Evolutionary conservation across 2,888 invertebrate species (phyloP).

Genomic region (Chrysolina americana): DNA sequence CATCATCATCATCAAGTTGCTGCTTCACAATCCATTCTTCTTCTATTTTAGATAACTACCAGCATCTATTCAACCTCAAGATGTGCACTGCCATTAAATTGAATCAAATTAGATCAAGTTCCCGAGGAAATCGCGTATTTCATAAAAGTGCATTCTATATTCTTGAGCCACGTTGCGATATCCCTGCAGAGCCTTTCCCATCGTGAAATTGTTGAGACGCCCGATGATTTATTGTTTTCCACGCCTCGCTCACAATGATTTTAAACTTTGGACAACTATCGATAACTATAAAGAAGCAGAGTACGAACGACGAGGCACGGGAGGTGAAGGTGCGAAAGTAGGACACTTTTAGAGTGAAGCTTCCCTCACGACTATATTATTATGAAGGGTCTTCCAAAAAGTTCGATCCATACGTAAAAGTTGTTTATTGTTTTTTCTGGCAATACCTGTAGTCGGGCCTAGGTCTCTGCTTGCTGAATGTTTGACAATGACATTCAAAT

Average conservation of each 20-base stretch:
- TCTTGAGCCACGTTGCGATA: conserved; percentile 53
- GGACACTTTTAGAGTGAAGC: background rate
- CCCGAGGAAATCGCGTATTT: background rate
- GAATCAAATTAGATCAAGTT: background rate
- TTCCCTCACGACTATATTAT: background rate
- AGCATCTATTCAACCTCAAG: too few relatives aligned
- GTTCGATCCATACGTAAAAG: background rate
- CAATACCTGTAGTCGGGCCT: too few relatives aligned
- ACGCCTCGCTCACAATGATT: conserved; percentile 49
- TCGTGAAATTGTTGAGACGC: conserved; percentile 56
- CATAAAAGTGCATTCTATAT: conserved; percentile 10
- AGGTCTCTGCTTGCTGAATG: too few relatives aligned
- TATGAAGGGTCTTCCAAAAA: background rate
- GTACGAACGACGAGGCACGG: background rate
- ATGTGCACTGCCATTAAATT: too few relatives aligned
- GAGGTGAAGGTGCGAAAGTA: conserved; percentile 5
- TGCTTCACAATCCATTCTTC: too few relatives aligned
- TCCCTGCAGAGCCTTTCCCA: conserved; percentile 57
- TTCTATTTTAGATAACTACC: too few relatives aligned
- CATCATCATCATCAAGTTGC: too few relatives aligned
- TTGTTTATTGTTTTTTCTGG: too few relatives aligned
- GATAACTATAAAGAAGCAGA: conserved; percentile 36
- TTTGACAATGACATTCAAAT: too few relatives aligned
- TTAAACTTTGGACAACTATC: conserved; percentile 42
- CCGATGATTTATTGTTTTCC: conserved; percentile 54